Percentiles rank a stretch among this genome's conserved stretches.
Conservation (phyloP, 23 tunicate genomes). For the Aplidium turbinatum region DNA sequence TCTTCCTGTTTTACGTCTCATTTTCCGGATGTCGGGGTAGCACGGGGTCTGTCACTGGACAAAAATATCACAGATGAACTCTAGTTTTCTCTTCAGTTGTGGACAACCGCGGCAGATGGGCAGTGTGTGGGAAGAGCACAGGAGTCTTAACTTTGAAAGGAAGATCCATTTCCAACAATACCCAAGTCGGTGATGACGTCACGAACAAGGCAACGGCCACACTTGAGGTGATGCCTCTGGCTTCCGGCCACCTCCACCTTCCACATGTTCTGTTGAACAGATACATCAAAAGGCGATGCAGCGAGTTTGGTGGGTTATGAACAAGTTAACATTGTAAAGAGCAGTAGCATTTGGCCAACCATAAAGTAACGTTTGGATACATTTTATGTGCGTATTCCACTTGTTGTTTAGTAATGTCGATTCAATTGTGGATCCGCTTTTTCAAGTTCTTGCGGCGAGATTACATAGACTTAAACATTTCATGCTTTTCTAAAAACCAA, state of each 20-base stretch:
- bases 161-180: background rate
- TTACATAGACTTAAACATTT: too few species aligned
- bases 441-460: too few species aligned
- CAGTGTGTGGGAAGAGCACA: constrained; percentile 90
- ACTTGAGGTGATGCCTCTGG: constrained; percentile 81
- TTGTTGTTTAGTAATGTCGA: too few species aligned
- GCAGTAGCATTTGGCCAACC: too few species aligned
- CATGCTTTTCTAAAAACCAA: too few species aligned
- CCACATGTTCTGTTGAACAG: constrained; percentile 73
- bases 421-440: too few species aligned
- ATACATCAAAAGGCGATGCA: constrained; percentile 67
- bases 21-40: too few species aligned
- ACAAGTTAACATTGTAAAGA: too few species aligned
- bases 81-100: constrained; percentile 48
- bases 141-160: constrained; percentile 55
- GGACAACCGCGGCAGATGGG: constrained; percentile 95
- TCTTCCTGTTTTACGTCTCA: too few species aligned
- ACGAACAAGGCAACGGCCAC: constrained; percentile 26
- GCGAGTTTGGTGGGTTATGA: constrained; percentile 91
- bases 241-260: constrained; percentile 62
- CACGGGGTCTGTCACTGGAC: too few species aligned
- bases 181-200: background rate
- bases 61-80: background rate
- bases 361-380: too few species aligned
- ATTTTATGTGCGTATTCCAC: too few species aligned